Percentiles rank a stretch among this genome's conserved stretches.
These are phyloP conservation scores for Miltochrista miniata DNA, from an alignment of 2,888 invertebrate species.

Conservation along the genomic window DNA sequence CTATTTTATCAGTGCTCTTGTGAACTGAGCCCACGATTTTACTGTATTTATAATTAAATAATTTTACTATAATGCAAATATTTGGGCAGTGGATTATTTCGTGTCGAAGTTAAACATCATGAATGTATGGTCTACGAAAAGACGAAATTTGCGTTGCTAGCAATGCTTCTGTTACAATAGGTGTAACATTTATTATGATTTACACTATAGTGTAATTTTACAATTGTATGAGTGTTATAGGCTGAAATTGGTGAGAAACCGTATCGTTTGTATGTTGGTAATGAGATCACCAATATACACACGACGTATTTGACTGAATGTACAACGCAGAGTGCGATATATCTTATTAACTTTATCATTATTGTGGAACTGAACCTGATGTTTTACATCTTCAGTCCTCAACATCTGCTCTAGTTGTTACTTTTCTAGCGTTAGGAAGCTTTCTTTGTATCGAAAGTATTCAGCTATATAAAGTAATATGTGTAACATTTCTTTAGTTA, in stretches of 20 bases:
- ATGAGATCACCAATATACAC: constrained; percentile 17
- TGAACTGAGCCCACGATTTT: constrained; percentile 10
- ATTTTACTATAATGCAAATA: constrained; percentile 13
- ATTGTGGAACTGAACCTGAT: constrained; percentile 19
- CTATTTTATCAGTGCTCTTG: constrained; percentile 21
- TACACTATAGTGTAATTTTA: no score
- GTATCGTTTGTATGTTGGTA: no score
- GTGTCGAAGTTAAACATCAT: constrained; percentile 29
- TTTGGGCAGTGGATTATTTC: constrained; percentile 30
- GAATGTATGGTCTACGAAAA: constrained; percentile 22
- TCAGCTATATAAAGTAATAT: constrained; percentile 4
- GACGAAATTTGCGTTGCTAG: constrained; percentile 14
- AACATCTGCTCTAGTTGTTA: constrained; percentile 20
- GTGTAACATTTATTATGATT: constrained; percentile 17
- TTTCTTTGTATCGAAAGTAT: constrained; percentile 11
- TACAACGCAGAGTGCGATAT: constrained; percentile 18
- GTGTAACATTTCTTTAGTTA: no score
- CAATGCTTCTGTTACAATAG: no score
- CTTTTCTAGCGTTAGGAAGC: constrained; percentile 21
- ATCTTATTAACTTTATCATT: constrained; percentile 23
- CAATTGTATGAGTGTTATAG: no score
- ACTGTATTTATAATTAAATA: constrained; percentile 24
- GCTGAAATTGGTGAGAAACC: no score
- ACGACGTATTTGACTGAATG: constrained; percentile 36
- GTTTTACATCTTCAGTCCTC: constrained; percentile 16